Percentiles rank a stretch among this genome's conserved stretches.
These are phyloP conservation scores for Athene cunicularia DNA, from an alignment of 2,113 vertebrate genomes.

Conservation along the genomic window DNA sequence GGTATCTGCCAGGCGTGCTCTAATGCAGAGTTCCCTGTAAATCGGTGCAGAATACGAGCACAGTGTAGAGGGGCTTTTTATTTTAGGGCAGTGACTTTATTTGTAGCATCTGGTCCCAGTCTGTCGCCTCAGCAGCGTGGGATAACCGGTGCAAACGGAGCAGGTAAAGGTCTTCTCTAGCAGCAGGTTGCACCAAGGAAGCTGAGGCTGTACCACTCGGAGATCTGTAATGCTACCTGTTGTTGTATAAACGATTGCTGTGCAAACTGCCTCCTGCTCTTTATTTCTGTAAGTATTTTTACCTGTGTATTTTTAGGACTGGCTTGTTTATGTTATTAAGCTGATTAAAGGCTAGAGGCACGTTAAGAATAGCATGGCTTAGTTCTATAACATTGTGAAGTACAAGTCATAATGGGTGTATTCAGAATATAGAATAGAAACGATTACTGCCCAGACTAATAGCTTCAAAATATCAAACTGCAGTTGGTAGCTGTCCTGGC, in stretches of 20 bases:
- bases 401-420: neutral
- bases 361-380: neutral
- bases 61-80: neutral
- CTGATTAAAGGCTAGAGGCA: neutral
- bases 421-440: neutral
- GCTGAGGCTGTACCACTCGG: neutral
- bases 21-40: neutral
- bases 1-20: neutral
- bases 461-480: neutral
- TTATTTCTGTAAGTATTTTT: neutral
- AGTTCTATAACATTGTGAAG: neutral
- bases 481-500: neutral
- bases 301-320: neutral
- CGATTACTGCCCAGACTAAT: neutral
- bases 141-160: neutral
- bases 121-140: neutral
- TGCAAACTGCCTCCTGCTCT: neutral
- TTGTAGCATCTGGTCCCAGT: neutral
- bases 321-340: conserved; percentile 31
- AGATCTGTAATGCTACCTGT: neutral
- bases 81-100: neutral
- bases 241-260: neutral
- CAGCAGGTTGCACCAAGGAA: neutral
- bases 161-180: neutral
- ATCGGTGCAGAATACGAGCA: neutral